Percentiles rank a stretch among this genome's conserved stretches.
These are phyloP conservation scores for Pterocles gutturalis DNA, from an alignment of 2,113 vertebrate genomes.

Conservation along the genomic window DNA sequence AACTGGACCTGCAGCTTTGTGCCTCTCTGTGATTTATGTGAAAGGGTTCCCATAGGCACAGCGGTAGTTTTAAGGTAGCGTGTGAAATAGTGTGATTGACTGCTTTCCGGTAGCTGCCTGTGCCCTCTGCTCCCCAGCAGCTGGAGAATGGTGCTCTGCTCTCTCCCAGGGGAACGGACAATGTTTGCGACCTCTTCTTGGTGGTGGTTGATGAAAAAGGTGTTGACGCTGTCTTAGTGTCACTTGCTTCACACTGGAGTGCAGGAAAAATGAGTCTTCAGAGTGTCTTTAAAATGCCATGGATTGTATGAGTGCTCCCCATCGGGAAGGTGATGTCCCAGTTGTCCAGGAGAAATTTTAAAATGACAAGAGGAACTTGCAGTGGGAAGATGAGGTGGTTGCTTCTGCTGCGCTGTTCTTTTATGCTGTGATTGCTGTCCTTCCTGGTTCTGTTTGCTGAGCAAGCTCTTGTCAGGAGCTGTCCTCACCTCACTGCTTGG, in stretches of 20 bases:
- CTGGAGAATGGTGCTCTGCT: not conserved
- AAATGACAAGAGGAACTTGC: not conserved
- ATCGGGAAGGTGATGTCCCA: not conserved
- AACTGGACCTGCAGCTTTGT: conserved; percentile 40
- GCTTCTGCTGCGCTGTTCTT: not conserved
- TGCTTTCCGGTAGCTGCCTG: not conserved
- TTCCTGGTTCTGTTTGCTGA: not conserved
- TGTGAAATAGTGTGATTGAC: not conserved
- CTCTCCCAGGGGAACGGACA: rapidly evolving
- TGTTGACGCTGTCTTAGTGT: not conserved
- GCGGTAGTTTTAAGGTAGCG: not conserved
- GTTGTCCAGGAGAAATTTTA: not conserved
- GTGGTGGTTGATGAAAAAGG: not conserved
- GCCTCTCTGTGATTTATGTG: not conserved
- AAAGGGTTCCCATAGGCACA: not conserved
- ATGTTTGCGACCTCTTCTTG: not conserved
- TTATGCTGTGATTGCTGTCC: not conserved
- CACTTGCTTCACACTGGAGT: not conserved
- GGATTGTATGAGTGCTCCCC: not conserved
- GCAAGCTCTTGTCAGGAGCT: not conserved
- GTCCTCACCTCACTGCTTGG: not conserved
- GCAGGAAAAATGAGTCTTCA: not conserved
- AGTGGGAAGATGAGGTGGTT: not conserved
- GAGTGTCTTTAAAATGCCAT: not conserved
- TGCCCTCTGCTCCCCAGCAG: not conserved